Evolutionary conservation across 2,888 invertebrate species (phyloP).

Genomic region (Bruchidius siliquastri): DNA sequence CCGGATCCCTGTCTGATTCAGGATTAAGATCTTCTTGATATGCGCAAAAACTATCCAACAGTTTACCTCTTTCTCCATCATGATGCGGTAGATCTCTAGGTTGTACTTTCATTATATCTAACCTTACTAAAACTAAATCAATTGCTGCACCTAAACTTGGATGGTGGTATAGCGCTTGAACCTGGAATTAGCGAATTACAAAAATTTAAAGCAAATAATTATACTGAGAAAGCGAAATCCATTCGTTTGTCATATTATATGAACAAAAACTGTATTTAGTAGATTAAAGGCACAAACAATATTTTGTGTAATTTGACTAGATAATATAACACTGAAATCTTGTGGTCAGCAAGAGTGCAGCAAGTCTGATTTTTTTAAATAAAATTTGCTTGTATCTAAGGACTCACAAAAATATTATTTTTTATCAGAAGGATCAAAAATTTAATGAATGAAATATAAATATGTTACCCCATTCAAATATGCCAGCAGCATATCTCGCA

Average conservation of each 20-base stretch:
- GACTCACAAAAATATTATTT: too few relatives aligned
- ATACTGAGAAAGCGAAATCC: not conserved
- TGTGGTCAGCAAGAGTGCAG: too few relatives aligned
- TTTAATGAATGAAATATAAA: not conserved
- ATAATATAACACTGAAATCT: too few relatives aligned
- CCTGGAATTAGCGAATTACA: constrained; percentile 42
- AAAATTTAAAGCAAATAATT: constrained; percentile 1
- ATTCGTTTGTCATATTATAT: too few relatives aligned
- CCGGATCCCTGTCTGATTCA: constrained; percentile 60
- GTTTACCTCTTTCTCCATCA: constrained; percentile 60
- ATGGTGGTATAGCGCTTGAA: constrained; percentile 76
- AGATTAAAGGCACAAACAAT: too few relatives aligned
- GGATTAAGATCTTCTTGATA: constrained; percentile 66
- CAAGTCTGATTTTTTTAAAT: too few relatives aligned
- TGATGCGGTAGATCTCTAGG: constrained; percentile 59
- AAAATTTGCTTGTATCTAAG: too few relatives aligned
- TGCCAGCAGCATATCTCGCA: constrained; percentile 71
- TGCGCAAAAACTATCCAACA: constrained; percentile 71
- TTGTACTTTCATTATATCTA: constrained; percentile 67
- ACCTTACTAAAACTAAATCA: constrained; percentile 63
- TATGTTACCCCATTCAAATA: constrained; percentile 68
- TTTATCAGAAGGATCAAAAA: too few relatives aligned
- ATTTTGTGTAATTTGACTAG: too few relatives aligned
- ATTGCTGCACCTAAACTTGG: constrained; percentile 62
- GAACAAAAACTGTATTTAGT: too few relatives aligned